Evolutionary conservation across 2,113 vertebrate genomes (phyloP), one percentile per base, ranked within the genome.

Genomic region (Siphamia tubifer): DNA sequence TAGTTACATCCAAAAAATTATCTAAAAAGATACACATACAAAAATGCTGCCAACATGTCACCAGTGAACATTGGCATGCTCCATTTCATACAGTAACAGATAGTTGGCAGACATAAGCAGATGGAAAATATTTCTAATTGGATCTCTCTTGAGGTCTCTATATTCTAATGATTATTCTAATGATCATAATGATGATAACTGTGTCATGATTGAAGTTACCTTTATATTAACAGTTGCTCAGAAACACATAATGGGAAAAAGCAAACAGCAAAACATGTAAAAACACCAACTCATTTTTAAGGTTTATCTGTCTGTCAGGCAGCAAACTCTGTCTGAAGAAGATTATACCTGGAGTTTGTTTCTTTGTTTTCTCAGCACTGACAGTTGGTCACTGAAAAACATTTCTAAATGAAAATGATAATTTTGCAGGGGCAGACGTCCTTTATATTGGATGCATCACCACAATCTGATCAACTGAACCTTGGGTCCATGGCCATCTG

Each of bases 401-500:
- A 52, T 1, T 6, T 35, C 64, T 3, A 23, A 39, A 21, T 32
- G 43, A 63, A 58, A 60, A 45, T 8, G 1, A 42, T 69, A 56
- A 81, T 61, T 45, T 38, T 58, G 55, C 39, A 40, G 20, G 74
- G 71, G 74, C 75, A 60, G 34, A 34, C 38, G 23, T 66, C 76
- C 73, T 49, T 64, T 55, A 74, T 19, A 43, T 20, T 19, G 15
- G 43, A 55, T 48, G 63, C 47, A 63, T 73, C 66, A 44, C 54
- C 45, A 17, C 44, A 65, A 82, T 73, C 55, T 76, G 68, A 84
- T 76, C 77, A 76, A 60, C 34, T 47, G 53, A 71, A 70, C 53
- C 55, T 62, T 51, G 20, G 53, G 67, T 47, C 65, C 47, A n/a
- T 36, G 2, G 70, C 72, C 78, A 80, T 82, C 79, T 87, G 81